A percentile compares a stretch with the other conserved stretches of the same genome.
These are phyloP conservation scores for Aspidoscelis tigris DNA, from an alignment of 2,113 vertebrate species.

Conservation along the genomic window DNA sequence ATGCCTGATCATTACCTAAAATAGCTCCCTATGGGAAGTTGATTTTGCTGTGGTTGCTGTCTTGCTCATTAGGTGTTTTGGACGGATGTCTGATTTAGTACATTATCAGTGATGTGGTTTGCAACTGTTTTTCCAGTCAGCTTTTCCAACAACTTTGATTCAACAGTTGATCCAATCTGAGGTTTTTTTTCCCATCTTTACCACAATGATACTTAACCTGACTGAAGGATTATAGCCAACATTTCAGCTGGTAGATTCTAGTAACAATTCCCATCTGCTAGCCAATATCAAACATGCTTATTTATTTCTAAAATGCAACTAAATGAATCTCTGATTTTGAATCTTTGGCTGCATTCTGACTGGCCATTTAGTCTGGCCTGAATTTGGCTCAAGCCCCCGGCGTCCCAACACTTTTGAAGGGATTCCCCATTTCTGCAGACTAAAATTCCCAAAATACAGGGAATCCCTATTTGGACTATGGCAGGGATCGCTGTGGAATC, in stretches of 20 bases:
- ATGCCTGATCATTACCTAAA: constrained; percentile 53
- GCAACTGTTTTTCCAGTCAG: constrained; percentile 58
- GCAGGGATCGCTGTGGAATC: no score
- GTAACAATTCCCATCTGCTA: neutral
- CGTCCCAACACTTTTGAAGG: no score
- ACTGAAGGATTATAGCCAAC: constrained; percentile 43
- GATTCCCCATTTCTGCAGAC: no score
- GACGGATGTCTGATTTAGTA: constrained; percentile 62
- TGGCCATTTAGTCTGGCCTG: no score
- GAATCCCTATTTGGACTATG: no score
- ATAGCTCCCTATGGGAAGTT: constrained; percentile 70
- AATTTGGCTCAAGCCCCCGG: no score
- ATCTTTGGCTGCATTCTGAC: no score
- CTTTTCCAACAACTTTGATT: constrained; percentile 71
- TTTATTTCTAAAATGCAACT: neutral
- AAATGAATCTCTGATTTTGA: no score
- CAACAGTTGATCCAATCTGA: constrained; percentile 64
- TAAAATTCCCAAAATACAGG: no score
- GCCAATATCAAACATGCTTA: neutral
- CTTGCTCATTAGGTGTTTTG: constrained; percentile 65
- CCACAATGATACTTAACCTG: constrained; percentile 62
- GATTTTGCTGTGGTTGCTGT: constrained; percentile 71
- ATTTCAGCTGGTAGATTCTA: constrained; percentile 3
- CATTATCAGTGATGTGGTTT: constrained; percentile 73
- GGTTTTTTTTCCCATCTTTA: constrained; percentile 59